A percentile compares a stretch with the other conserved stretches of the same genome.
Conservation (phyloP, 2,797 vertebrate genomes). For the Nannoperca australis region DNA sequence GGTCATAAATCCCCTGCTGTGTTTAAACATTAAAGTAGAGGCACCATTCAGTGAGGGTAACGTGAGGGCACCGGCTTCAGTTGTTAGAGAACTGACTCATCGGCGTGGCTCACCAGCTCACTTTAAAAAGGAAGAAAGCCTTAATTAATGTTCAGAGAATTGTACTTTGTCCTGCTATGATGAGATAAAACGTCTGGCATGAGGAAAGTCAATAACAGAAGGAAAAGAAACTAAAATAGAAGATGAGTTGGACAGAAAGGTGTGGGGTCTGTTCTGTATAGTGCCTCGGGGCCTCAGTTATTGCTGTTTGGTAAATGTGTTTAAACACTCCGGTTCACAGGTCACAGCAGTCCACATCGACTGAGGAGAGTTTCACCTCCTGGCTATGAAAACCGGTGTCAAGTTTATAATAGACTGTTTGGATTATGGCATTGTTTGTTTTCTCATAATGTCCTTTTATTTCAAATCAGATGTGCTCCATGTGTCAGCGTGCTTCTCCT, state of each 20-base stretch:
- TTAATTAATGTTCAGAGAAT: background rate
- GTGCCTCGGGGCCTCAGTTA: background rate
- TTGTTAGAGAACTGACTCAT: constrained; percentile 22
- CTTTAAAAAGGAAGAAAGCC: constrained; percentile 5
- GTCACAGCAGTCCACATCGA: background rate
- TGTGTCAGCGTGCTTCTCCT: background rate
- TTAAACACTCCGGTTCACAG: constrained; percentile 1
- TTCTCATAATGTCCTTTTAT: background rate
- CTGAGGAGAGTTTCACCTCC: constrained; percentile 4
- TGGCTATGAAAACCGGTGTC: background rate
- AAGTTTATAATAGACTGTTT: background rate
- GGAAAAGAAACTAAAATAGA: background rate
- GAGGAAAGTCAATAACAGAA: background rate
- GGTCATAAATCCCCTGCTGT: constrained; percentile 11
- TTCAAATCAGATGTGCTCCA: background rate
- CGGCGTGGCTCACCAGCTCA: background rate
- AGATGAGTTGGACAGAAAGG: background rate
- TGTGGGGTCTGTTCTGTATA: background rate
- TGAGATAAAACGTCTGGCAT: background rate
- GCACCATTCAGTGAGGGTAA: constrained; percentile 14
- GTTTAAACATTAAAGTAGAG: constrained; percentile 28
- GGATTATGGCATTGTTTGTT: background rate
- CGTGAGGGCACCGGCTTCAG: constrained; percentile 1
- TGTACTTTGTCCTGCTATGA: background rate
- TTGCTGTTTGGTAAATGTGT: background rate